Evolutionary conservation across 2,888 invertebrate species (phyloP).

Genomic region (Timandra comae): DNA sequence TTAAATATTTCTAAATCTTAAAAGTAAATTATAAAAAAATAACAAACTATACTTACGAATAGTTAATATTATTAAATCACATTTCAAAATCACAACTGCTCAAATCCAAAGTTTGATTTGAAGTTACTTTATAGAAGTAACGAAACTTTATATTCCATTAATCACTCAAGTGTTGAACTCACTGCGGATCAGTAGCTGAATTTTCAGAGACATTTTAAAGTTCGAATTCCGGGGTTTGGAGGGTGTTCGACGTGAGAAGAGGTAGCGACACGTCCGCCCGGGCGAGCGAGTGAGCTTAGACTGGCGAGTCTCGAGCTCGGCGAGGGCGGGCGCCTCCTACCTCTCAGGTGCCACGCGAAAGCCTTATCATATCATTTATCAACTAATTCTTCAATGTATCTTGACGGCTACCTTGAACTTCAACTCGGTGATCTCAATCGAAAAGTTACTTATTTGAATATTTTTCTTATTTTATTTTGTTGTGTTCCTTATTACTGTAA

Average conservation of each 20-base stretch:
- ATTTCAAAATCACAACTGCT: slow-evolving; percentile 56
- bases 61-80: slow-evolving; percentile 48
- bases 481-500: too few relatives aligned
- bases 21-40: slow-evolving; percentile 5
- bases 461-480: too few relatives aligned
- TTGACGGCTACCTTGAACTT: slow-evolving; percentile 17
- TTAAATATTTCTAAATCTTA: background rate
- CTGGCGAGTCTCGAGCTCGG: slow-evolving; percentile 28
- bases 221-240: slow-evolving; percentile 37
- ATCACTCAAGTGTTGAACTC: slow-evolving; percentile 45
- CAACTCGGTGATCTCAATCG: background rate
- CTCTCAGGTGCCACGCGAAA: slow-evolving; percentile 18
- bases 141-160: slow-evolving; percentile 38
- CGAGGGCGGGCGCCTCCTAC: slow-evolving; percentile 12
- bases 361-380: slow-evolving; percentile 20
- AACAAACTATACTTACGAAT: slow-evolving; percentile 36
- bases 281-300: slow-evolving; percentile 40
- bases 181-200: slow-evolving; percentile 29
- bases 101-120: slow-evolving; percentile 48
- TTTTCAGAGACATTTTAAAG: slow-evolving; percentile 50
- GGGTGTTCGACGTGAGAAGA: slow-evolving; percentile 22
- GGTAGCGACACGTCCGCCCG: slow-evolving; percentile 28
- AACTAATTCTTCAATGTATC: slow-evolving; percentile 20
- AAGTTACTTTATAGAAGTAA: slow-evolving; percentile 21
- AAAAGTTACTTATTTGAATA: too few relatives aligned